Evolutionary conservation across 2,797 vertebrate species (phyloP).

Genomic region (Spea hammondii): DNA sequence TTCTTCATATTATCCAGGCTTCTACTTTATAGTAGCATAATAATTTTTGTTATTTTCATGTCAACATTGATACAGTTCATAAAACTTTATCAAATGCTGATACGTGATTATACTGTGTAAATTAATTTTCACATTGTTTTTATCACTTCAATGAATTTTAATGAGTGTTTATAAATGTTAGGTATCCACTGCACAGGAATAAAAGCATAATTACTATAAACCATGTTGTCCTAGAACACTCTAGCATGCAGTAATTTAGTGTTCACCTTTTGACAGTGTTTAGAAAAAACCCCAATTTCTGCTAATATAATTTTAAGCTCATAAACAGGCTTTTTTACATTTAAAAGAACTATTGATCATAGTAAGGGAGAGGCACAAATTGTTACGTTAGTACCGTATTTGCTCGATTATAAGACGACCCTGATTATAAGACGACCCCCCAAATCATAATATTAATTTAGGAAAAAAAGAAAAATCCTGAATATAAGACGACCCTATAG

Average conservation of each 20-base stretch:
- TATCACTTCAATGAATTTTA: slow-evolving; percentile 34
- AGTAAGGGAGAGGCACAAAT: too few relatives aligned
- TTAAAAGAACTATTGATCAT: too few relatives aligned
- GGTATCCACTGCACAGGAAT: slow-evolving; percentile 7
- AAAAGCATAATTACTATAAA: slow-evolving; percentile 30
- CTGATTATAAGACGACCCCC: too few relatives aligned
- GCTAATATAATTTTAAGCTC: too few relatives aligned
- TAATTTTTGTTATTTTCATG: slow-evolving; percentile 40
- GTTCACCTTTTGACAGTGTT: slow-evolving; percentile 2
- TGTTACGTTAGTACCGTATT: too few relatives aligned
- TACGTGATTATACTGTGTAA: slow-evolving; percentile 43
- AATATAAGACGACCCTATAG: too few relatives aligned
- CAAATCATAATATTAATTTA: too few relatives aligned
- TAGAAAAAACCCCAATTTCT: background rate
- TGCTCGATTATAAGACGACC: too few relatives aligned
- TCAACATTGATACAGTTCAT: slow-evolving; percentile 47
- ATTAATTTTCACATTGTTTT: slow-evolving; percentile 45
- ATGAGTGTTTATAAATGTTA: slow-evolving; percentile 25
- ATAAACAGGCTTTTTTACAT: too few relatives aligned
- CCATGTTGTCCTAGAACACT: slow-evolving; percentile 8
- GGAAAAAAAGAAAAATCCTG: too few relatives aligned
- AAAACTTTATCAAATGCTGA: slow-evolving; percentile 38
- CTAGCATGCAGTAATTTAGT: background rate
- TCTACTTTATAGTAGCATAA: slow-evolving; percentile 34
- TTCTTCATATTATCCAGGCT: slow-evolving; percentile 35